These are phyloP conservation scores for Lepilemur septentrionalis DNA, from an alignment of 2,797 vertebrate genomes.

Conservation along the genomic window DNA sequence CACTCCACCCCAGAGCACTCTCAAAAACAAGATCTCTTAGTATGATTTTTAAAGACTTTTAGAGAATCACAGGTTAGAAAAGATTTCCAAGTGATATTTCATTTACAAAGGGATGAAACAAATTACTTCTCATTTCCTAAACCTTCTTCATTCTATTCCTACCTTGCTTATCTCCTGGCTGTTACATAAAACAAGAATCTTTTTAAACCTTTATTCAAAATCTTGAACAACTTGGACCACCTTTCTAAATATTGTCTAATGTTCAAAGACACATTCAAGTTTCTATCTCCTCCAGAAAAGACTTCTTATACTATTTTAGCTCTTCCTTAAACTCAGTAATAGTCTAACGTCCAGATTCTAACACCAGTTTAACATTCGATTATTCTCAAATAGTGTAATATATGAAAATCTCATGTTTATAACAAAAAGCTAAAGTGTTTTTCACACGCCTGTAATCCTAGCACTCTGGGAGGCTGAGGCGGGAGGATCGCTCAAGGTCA, in stretches of 20 bases:
- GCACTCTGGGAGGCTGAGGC: no score
- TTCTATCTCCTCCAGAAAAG: neutral
- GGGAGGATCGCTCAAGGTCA: no score
- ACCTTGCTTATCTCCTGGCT: neutral
- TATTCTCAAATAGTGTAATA: neutral
- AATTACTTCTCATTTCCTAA: neutral
- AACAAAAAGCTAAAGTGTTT: neutral
- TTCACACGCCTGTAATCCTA: no score
- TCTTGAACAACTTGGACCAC: neutral
- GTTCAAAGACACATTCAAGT: slow-evolving; percentile 29
- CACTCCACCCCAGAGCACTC: neutral
- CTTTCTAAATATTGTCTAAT: slow-evolving; percentile 24
- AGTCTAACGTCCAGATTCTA: slow-evolving; percentile 12
- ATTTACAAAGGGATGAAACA: slow-evolving; percentile 22
- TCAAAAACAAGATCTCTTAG: neutral
- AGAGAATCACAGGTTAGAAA: neutral
- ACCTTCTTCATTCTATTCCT: neutral
- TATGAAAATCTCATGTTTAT: neutral
- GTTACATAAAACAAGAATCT: neutral
- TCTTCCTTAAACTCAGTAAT: slow-evolving; percentile 25
- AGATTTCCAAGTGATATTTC: slow-evolving; percentile 18
- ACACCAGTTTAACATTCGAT: neutral
- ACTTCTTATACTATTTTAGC: neutral
- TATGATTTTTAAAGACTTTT: slow-evolving; percentile 18
- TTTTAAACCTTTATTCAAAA: slow-evolving; percentile 38